Base-by-base conservation (phyloP, 2,888 invertebrate genomes). In the Pteria penguin region DNA sequence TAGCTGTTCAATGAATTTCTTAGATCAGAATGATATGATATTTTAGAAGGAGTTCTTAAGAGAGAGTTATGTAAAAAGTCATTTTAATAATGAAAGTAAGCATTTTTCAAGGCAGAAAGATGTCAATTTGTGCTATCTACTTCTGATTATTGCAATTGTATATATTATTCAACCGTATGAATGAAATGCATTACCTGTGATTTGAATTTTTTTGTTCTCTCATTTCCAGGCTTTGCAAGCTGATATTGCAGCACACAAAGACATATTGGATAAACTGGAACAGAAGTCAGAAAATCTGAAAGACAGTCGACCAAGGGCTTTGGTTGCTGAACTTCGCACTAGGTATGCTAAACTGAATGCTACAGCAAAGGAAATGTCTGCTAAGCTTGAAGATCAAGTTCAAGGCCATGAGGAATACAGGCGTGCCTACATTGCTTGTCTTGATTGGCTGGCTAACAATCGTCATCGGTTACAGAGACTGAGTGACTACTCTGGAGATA, bases 251-350 rank as follows among this genome's bases (percentile, higher is more conserved):
- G 82, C 83, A 26, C 90, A 90, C 75, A 83, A 88, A 76, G 87
- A 88, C 27, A 96, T 97, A 86, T 95, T 98, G 75, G 98, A 98
- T 91, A 95, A 95, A 80, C 93, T 98, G 58, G 97, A 98, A 89
- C 96, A 97, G 93, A 96, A 96, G 87, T 97, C 98, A n/a, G 95
- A 95, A 0, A 94, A 97, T 67, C 95, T 95, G 84, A 94, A 96
- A 81, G 97, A 98, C 87, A 95, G 97, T 60, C 94, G 94, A 75
- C 95, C 95, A 0, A 96, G 97, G 58, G 81, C 84, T 32, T 79
- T 83, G 57, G 84, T 87, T 54, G 80, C 86, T 66, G 88, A 90
- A 66, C 78, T 89, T 0, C 72, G 81, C 26, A 77, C 86, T 54
- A 78, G 86, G n/a, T 89, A 87, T 79, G 31, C 63, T 24, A 75